Evolutionary conservation across 2,888 invertebrate genomes (phyloP).

Genomic region (Heliconius hortense): DNA sequence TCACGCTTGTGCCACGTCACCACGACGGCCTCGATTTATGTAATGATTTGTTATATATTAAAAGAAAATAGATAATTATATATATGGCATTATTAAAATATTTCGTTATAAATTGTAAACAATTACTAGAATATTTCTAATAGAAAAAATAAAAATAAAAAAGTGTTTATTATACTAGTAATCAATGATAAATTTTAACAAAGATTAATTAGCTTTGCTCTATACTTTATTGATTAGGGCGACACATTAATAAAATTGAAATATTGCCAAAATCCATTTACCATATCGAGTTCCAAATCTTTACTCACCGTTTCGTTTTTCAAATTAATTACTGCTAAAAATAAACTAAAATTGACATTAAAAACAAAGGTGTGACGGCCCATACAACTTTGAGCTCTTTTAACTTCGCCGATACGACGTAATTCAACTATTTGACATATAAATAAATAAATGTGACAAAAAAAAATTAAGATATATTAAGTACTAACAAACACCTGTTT

Average conservation of each 20-base stretch:
- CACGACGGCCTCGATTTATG: no score
- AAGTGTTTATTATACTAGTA: not conserved
- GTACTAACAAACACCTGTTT: conserved; percentile 27
- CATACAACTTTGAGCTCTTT: conserved; percentile 14
- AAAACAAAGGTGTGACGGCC: conserved; percentile 11
- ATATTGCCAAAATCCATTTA: conserved; percentile 15
- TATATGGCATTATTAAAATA: no score
- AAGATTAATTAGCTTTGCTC: not conserved
- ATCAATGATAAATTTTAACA: not conserved
- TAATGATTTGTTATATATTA: no score
- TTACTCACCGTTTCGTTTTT: conserved; percentile 3
- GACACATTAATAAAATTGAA: not conserved
- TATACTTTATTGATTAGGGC: not conserved
- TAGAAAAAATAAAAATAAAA: not conserved
- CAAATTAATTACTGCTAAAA: conserved; percentile 10
- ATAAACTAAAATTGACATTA: conserved; percentile 18
- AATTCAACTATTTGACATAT: conserved; percentile 18
- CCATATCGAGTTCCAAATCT: conserved; percentile 17
- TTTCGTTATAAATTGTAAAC: no score
- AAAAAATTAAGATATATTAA: conserved; percentile 2
- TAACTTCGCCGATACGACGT: conserved; percentile 22
- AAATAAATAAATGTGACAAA: conserved; percentile 25
- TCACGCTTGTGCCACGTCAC: no score
- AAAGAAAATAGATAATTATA: no score
- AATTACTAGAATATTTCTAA: no score